phyloP scores from a whole-genome alignment of 1,140 invertebrate genomes.

The Phenacoccus solenopsis region DNA sequence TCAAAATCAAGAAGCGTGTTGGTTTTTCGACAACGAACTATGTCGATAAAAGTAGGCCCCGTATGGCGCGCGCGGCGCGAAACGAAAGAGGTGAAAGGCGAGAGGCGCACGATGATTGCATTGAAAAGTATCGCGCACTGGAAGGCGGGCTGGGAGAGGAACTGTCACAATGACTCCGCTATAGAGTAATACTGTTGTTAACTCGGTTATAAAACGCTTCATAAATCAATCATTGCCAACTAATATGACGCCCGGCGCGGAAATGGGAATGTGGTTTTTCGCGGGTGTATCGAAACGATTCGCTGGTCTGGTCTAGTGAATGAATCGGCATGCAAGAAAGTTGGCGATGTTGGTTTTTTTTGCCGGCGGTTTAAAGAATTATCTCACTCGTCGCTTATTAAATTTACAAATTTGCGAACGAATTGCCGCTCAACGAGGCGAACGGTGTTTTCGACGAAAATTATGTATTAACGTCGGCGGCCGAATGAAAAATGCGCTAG shows the following conservation, averaged over 20 bases:
- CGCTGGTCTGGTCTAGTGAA: too few species aligned
- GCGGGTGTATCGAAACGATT: too few species aligned
- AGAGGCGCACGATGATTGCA: not conserved
- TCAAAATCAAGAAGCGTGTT: too few species aligned
- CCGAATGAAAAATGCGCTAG: not conserved
- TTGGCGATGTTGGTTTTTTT: not conserved
- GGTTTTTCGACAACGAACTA: too few species aligned
- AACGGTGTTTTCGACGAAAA: not conserved
- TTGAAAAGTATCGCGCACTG: too few species aligned
- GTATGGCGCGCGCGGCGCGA: too few species aligned
- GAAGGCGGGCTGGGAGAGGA: not conserved
- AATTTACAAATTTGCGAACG: too few species aligned
- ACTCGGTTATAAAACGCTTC: conserved; percentile 16
- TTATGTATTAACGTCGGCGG: not conserved
- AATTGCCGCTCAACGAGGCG: not conserved
- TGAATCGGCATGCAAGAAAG: too few species aligned
- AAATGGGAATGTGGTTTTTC: too few species aligned
- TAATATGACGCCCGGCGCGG: not conserved
- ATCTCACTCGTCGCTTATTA: not conserved
- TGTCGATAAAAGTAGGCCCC: too few species aligned
- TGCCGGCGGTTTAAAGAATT: not conserved
- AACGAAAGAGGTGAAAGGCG: too few species aligned
- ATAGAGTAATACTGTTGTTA: conserved; percentile 2
- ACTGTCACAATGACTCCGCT: not conserved
- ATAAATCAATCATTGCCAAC: conserved; percentile 17